Evolutionary conservation across 2,113 vertebrate genomes (phyloP).

Genomic region (Euleptes europaea): DNA sequence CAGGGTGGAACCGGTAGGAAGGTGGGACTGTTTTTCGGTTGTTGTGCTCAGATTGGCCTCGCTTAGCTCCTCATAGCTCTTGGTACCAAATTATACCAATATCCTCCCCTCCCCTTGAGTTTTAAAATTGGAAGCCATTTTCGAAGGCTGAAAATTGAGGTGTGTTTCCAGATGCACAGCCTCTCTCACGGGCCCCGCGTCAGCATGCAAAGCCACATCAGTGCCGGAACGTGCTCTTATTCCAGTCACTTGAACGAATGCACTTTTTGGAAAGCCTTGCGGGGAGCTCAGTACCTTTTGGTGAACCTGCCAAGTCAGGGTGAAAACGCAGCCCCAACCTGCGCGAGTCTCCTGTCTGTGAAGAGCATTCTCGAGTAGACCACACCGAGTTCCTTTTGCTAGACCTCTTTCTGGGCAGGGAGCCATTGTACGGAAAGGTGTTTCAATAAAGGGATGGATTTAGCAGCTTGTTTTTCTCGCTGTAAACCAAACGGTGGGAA

Average conservation of each 20-base stretch:
- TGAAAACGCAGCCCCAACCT: background rate
- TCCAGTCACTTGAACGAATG: background rate
- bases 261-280: background rate
- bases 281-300: background rate
- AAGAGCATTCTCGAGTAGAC: background rate
- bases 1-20: background rate
- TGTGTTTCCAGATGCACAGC: background rate
- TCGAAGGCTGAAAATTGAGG: background rate
- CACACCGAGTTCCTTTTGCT: background rate
- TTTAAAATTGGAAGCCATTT: background rate
- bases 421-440: conserved; percentile 24
- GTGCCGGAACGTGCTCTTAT: background rate
- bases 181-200: background rate
- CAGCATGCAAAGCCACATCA: too few relatives aligned
- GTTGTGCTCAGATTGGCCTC: background rate
- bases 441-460: conserved; percentile 20
- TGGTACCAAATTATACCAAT: too few relatives aligned
- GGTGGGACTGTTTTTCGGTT: background rate
- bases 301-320: background rate
- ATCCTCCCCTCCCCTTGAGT: background rate
- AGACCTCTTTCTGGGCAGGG: background rate
- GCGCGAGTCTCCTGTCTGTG: background rate
- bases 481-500: background rate
- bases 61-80: too few relatives aligned
- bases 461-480: conserved; percentile 10